Percentiles rank a stretch among this genome's conserved stretches.
phyloP scores from a whole-genome alignment of 2,797 vertebrate species.

The Tapera naevia region DNA sequence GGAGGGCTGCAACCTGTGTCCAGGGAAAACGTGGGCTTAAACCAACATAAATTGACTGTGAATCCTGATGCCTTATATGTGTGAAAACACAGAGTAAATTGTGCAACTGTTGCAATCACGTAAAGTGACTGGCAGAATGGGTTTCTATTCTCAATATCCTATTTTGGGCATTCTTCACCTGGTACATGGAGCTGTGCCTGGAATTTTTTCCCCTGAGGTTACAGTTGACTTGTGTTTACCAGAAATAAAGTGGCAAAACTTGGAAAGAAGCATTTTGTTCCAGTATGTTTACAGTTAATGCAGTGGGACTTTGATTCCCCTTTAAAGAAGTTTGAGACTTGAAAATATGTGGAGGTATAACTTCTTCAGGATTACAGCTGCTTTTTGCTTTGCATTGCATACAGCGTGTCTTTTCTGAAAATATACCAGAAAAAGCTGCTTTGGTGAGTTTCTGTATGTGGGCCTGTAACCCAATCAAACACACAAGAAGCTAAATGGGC shows the following conservation, averaged over 20 bases:
- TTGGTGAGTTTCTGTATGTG: background rate
- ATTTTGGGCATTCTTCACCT: constrained; percentile 29
- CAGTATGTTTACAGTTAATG: background rate
- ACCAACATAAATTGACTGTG: background rate
- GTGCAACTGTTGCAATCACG: background rate
- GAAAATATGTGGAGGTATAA: background rate
- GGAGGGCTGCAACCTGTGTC: background rate
- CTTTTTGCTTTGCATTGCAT: background rate
- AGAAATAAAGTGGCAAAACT: background rate
- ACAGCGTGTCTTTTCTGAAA: background rate
- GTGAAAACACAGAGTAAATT: background rate
- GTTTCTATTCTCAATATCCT: background rate
- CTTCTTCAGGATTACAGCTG: background rate
- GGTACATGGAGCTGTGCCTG: background rate
- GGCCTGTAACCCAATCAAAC: background rate
- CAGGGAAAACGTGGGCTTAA: background rate
- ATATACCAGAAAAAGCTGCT: background rate
- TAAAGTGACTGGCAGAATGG: background rate
- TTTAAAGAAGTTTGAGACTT: background rate
- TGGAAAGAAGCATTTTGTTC: background rate
- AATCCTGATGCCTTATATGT: background rate
- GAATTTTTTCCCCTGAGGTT: constrained; percentile 30
- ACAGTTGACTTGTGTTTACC: background rate
- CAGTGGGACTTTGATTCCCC: background rate
- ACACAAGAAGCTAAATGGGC: background rate